Evolutionary conservation across 2,797 vertebrate species (phyloP).

Genomic region (Brachyrhaphis roseni): DNA sequence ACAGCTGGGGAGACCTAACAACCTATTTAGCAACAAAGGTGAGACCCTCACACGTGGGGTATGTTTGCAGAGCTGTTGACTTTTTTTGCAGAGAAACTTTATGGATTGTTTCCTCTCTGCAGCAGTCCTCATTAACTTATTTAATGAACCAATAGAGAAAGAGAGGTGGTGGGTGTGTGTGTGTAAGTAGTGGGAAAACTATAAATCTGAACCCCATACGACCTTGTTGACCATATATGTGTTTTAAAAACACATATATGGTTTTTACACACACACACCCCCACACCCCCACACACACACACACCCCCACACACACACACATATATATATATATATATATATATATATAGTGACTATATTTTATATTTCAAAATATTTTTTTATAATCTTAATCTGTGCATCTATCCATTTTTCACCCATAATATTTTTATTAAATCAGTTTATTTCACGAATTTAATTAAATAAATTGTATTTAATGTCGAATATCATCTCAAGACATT

Average conservation of each 20-base stretch:
- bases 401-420: not conserved
- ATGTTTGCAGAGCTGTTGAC: slow-evolving; percentile 8
- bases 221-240: not conserved
- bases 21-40: slow-evolving; percentile 33
- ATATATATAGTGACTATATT: not conserved
- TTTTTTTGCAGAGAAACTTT: slow-evolving; percentile 33
- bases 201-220: not conserved
- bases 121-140: slow-evolving; percentile 6
- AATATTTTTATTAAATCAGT: not conserved
- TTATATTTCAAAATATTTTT: not conserved
- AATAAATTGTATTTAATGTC: not conserved
- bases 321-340: too few species aligned
- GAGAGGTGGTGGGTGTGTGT: not conserved
- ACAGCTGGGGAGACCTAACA: slow-evolving; percentile 31
- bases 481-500: not conserved
- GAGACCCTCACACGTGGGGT: slow-evolving; percentile 7
- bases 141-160: not conserved
- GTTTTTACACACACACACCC: too few species aligned
- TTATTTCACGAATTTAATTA: not conserved
- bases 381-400: not conserved
- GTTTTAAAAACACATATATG: not conserved
- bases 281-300: too few species aligned
- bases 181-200: not conserved
- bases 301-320: too few species aligned
- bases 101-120: slow-evolving; percentile 21